These are phyloP conservation scores for Phragmatobia fuliginosa DNA, from an alignment of 2,888 invertebrate genomes.

Conservation along the genomic window DNA sequence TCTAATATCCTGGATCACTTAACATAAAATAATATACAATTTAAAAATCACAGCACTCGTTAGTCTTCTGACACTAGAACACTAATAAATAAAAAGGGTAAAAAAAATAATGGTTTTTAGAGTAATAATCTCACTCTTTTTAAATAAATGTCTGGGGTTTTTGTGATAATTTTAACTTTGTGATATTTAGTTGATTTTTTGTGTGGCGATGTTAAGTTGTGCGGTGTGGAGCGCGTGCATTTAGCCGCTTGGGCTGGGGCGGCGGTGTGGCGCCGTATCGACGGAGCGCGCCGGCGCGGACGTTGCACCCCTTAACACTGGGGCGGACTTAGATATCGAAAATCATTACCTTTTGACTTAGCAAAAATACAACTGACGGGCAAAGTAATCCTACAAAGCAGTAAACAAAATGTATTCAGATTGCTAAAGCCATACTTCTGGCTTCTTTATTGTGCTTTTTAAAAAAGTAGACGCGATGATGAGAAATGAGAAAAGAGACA, in stretches of 20 bases:
- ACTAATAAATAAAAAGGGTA: constrained; percentile 24
- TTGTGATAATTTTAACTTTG: constrained; percentile 31
- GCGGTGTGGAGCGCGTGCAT: constrained; percentile 59
- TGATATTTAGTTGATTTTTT: constrained; percentile 36
- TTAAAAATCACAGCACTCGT: constrained; percentile 62
- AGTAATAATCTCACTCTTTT: constrained; percentile 27
- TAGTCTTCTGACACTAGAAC: constrained; percentile 59
- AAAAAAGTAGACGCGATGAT: too few relatives aligned
- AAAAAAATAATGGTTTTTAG: constrained; percentile 28
- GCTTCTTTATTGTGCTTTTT: background rate
- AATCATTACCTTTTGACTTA: constrained; percentile 7
- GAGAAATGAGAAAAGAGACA: too few relatives aligned
- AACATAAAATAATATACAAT: constrained; percentile 36
- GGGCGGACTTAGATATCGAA: constrained; percentile 47
- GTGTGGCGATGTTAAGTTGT: constrained; percentile 41
- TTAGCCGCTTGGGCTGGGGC: constrained; percentile 68
- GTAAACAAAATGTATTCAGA: background rate
- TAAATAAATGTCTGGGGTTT: constrained; percentile 26
- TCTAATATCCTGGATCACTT: constrained; percentile 35
- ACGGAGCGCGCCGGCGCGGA: constrained; percentile 73
- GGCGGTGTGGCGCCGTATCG: constrained; percentile 58
- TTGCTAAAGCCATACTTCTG: background rate
- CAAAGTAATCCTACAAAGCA: background rate
- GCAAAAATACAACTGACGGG: background rate
- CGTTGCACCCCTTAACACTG: constrained; percentile 72